These are phyloP conservation scores for Dolichallabes microphthalmus DNA, from an alignment of 2,113 vertebrate genomes.

Conservation along the genomic window DNA sequence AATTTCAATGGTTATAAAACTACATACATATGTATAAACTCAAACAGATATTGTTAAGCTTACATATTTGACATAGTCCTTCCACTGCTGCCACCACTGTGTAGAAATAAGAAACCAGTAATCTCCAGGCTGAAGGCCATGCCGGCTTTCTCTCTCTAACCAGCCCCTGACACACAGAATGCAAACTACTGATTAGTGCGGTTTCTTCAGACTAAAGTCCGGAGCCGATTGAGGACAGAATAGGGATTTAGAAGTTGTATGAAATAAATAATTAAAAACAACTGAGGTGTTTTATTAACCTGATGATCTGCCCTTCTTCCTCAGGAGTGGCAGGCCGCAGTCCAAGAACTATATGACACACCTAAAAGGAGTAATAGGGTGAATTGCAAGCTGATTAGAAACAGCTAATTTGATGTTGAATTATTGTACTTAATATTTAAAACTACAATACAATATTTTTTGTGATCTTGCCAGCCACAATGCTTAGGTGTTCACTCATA, in stretches of 20 bases:
- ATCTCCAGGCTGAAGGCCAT: slow-evolving; percentile 82
- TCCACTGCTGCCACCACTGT: slow-evolving; percentile 91
- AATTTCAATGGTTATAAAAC: background rate
- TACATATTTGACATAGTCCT: slow-evolving; percentile 89
- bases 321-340: slow-evolving; percentile 83
- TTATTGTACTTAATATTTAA: background rate
- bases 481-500: slow-evolving; percentile 49
- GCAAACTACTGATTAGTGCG: slow-evolving; percentile 21
- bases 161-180: slow-evolving; percentile 74
- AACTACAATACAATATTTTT: background rate
- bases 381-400: background rate
- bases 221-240: background rate
- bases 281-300: slow-evolving; percentile 59
- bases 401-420: background rate
- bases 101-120: slow-evolving; percentile 88
- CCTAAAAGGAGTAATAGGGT: slow-evolving; percentile 59
- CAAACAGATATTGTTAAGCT: slow-evolving; percentile 53
- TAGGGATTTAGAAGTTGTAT: background rate
- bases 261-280: background rate
- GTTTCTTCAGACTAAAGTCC: background rate
- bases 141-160: slow-evolving; percentile 85
- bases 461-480: background rate
- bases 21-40: background rate
- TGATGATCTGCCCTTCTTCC: slow-evolving; percentile 88
- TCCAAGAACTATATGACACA: slow-evolving; percentile 86